These are phyloP conservation scores for Agonopterix subpropinquella DNA, from an alignment of 2,888 invertebrate species.

Conservation along the genomic window DNA sequence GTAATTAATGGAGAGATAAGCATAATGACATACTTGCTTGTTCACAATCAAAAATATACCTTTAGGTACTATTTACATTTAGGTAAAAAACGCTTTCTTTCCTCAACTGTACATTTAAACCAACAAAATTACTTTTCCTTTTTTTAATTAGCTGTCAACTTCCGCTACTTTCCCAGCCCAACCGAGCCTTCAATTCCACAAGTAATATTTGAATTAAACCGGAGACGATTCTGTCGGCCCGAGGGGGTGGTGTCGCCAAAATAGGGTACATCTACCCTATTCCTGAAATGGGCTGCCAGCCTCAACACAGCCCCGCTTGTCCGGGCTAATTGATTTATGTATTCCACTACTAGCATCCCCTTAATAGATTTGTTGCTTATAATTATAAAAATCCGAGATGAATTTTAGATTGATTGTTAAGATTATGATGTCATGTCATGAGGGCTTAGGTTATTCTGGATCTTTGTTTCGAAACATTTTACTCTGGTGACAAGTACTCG, in stretches of 20 bases:
- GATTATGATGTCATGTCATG: not conserved
- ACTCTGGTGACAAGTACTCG: too few relatives aligned
- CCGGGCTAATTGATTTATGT: conserved; percentile 67
- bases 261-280: conserved; percentile 32
- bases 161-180: conserved; percentile 26
- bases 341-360: conserved; percentile 38
- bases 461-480: too few relatives aligned
- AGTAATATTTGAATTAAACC: conserved; percentile 70
- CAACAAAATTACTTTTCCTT: too few relatives aligned
- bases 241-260: conserved; percentile 44
- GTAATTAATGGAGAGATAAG: too few relatives aligned
- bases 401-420: conserved; percentile 50
- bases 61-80: too few relatives aligned
- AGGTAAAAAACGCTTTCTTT: too few relatives aligned
- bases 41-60: too few relatives aligned
- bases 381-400: conserved; percentile 48
- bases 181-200: conserved; percentile 56
- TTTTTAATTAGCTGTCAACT: too few relatives aligned
- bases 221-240: conserved; percentile 49
- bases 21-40: too few relatives aligned
- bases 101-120: too few relatives aligned
- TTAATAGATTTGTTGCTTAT: conserved; percentile 64
- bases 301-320: conserved; percentile 61
- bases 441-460: too few relatives aligned
- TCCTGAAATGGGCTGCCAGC: conserved; percentile 51